These are phyloP conservation scores for Oncopodura yosiiana DNA, from an alignment of 1,140 invertebrate genomes.

Conservation along the genomic window DNA sequence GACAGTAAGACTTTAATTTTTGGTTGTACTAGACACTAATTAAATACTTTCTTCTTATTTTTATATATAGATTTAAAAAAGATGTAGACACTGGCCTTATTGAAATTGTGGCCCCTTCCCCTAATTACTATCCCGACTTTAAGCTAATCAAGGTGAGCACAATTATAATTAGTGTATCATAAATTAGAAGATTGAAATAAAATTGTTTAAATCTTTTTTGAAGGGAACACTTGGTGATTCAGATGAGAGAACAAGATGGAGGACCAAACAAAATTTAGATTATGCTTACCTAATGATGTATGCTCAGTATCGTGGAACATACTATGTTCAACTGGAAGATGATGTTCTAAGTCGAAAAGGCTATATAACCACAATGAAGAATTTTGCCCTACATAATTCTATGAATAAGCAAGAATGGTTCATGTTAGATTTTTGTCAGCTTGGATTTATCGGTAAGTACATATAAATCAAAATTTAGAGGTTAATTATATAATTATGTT, in stretches of 20 bases:
- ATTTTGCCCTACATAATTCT: conserved; percentile 70
- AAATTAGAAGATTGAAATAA: too few species aligned
- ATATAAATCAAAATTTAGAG: conserved; percentile 7
- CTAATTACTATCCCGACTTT: conserved; percentile 81
- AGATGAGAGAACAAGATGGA: conserved; percentile 78
- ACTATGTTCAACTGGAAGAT: conserved; percentile 78
- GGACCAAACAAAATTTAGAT: conserved; percentile 93
- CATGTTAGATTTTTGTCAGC: conserved; percentile 84
- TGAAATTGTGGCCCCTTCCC: conserved; percentile 76
- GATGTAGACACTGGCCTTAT: conserved; percentile 70
- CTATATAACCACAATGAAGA: conserved; percentile 79
- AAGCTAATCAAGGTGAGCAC: too few species aligned
- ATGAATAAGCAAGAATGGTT: conserved; percentile 73
- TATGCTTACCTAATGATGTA: conserved; percentile 95
- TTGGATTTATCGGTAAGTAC: conserved; percentile 74
- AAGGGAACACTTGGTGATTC: conserved; percentile 76
- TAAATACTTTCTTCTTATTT: conserved; percentile 1
- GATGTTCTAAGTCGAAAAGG: conserved; percentile 82
- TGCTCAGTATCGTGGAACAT: conserved; percentile 52
- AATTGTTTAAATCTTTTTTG: conserved; percentile 45
- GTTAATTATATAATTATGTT: conserved; percentile 5
- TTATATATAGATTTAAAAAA: conserved; percentile 56
- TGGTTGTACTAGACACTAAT: neutral
- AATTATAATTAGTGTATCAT: too few species aligned
- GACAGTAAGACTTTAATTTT: conserved; percentile 48